Evolutionary conservation across 2,797 vertebrate species (phyloP), one percentile per base, ranked within the genome.

Genomic region (Pipistrellus nathusii): DNA sequence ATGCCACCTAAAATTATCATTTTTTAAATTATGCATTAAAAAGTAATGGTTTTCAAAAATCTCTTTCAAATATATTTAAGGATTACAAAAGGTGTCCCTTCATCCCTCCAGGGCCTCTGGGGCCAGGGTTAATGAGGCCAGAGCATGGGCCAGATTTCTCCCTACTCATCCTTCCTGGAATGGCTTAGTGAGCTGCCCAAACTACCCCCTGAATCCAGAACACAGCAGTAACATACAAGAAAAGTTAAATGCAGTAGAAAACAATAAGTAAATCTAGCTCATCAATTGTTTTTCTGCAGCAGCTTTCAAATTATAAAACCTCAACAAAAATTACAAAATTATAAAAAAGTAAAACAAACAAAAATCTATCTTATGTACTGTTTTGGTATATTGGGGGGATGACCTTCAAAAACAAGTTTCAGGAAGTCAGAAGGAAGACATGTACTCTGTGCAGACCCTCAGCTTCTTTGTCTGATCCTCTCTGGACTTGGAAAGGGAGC

Each of bases 371-470:
- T 93, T 84, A 81, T 91, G 94, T 93, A 91, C 95, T 92, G 55
- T 59, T 94, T 96, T 95, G 92, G 86, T 96, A 72, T 91, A 41
- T 84, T 4, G 76, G 94, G 90, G 88, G 35, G 59, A 35, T 66
- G 87, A 1, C 59, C 91, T 96, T 97, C 95, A 96, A 98, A 97
- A 92, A 53, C 32, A 88, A 91, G 66, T 95, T 92, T 96, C 27
- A 76, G 95, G 95, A 96, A 96, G 82, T n/a, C 90, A n/a, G 25
- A 72, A 5, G 68, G 57, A 89, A 85, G 88, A 0, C 44, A 12
- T 7, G 55, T 48, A 62, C n/a, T n/a, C 51, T 32, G 64, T 66
- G 27, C 0, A 1, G 12, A 53, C 77, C 12, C 4, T 23, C 48
- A 14, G 18, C 59, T 88, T 75, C 38, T 72, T 72, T 32, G 73